A percentile compares a stretch with the other conserved stretches of the same genome.
Conservation (phyloP, 2,888 invertebrate species). For the Pyralis farinalis region DNA sequence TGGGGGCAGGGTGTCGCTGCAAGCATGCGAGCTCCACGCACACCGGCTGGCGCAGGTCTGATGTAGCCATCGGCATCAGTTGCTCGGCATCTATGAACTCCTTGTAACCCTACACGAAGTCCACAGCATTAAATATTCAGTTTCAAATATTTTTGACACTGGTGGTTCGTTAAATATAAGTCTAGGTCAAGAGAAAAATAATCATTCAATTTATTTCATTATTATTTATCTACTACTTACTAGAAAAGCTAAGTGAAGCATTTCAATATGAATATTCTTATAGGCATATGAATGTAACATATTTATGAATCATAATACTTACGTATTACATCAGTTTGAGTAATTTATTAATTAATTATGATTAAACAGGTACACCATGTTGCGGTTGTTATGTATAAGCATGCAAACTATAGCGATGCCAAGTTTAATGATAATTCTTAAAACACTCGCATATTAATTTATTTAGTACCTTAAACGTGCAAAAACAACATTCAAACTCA, state of each 20-base stretch:
- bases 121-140: too few relatives aligned
- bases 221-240: too few relatives aligned
- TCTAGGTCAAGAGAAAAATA: too few relatives aligned
- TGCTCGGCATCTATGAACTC: constrained; percentile 95
- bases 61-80: constrained; percentile 91
- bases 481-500: constrained; percentile 98
- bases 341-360: constrained; percentile 1
- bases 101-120: constrained; percentile 87
- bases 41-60: constrained; percentile 91
- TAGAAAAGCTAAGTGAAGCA: too few relatives aligned
- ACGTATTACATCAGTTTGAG: constrained; percentile 1
- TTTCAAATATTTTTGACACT: too few relatives aligned
- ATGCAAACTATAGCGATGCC: constrained; percentile 10
- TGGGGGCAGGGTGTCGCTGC: constrained; percentile 78
- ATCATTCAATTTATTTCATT: too few relatives aligned
- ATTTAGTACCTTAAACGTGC: constrained; percentile 93
- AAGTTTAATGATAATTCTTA: constrained; percentile 2
- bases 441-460: constrained; percentile 41
- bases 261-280: too few relatives aligned
- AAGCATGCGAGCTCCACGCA: constrained; percentile 89
- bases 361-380: constrained; percentile 2
- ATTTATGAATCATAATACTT: neutral
- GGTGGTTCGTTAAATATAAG: too few relatives aligned
- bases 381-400: neutral
- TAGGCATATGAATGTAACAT: too few relatives aligned